Base-by-base conservation (phyloP, 2,797 vertebrate species). In the Chelidonichthys spinosus region DNA sequence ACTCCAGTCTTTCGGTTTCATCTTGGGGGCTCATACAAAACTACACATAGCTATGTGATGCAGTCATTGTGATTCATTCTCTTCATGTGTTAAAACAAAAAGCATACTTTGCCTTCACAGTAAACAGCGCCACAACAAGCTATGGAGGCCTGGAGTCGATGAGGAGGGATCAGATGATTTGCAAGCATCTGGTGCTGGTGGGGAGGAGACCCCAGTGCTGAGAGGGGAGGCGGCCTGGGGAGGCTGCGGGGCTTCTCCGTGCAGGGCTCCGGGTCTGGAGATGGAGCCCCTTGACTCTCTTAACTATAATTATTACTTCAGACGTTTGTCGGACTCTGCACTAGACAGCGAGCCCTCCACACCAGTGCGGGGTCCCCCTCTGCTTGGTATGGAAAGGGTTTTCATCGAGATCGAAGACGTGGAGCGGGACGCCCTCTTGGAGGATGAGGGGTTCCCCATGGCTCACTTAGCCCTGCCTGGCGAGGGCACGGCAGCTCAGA, bases 111-210 rank as follows among this genome's bases (percentile, higher is more conserved):
- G 9, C 67, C 35, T 65, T 64, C n/a, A 11, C 85, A 99, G 98
- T 89, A 99, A 99, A 87, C 98, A 99, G 42, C 96, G 97, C 14
- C 97, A 99, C 92, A 99, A 99, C 78, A 98, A 97, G 79, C 92
- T 99, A 1, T 99, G 98, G 98, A 95, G 95, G 74, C 96, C 96
- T 44, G 97, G 95, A 63, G 80, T 94, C 0, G 95, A 96, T 7
- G 94, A 95, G 74, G 95, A 96, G 79, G 91, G 95, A 4, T 94
- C 94, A 2, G 1, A 96, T 70, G 67, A 91, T 88, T 0, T 88
- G 84, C 14, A 88, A 74, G 84, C 95, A 69, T 92, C 82, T 0
- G 92, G 40, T 69, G 74, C 87, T 82, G 84, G 95, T 35, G 90
- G 90, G 25, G 90, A 87, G 43, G 91, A 82, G 76, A 92, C 91